Evolutionary conservation across 2,888 invertebrate species (phyloP).

Genomic region (Congeria kusceri): DNA sequence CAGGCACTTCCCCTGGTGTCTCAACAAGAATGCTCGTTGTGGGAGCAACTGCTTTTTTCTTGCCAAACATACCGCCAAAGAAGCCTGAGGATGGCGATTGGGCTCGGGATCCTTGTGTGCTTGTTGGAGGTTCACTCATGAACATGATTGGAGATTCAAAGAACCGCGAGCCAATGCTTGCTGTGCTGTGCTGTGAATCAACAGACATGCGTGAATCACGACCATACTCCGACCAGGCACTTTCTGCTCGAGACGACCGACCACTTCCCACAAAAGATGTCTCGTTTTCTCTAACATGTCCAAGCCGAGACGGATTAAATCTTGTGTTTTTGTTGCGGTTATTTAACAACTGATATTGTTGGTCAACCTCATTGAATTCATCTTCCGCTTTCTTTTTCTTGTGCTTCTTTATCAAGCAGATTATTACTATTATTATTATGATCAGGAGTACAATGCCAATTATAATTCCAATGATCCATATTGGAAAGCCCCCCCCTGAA

Average conservation of each 20-base stretch:
- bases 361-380: background rate
- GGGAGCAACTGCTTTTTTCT: conserved; percentile 14
- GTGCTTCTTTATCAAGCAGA: conserved; percentile 15
- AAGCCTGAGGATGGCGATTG: conserved; percentile 3
- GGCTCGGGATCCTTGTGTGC: conserved; percentile 6
- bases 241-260: background rate
- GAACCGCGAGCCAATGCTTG: conserved; percentile 28
- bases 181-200: conserved; percentile 1
- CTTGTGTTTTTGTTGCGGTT: background rate
- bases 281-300: conserved; percentile 6
- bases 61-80: conserved; percentile 16
- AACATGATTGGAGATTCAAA: conserved; percentile 47
- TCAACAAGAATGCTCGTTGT: conserved; percentile 16
- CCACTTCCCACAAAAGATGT: conserved; percentile 30
- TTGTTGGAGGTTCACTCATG: conserved; percentile 20
- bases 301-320: conserved; percentile 7
- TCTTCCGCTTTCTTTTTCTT: conserved; percentile 12
- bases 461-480: conserved; percentile 21
- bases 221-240: conserved; percentile 25
- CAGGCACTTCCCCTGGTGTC: background rate
- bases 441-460: conserved; percentile 10
- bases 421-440: conserved; percentile 9
- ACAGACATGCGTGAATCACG: conserved; percentile 12
- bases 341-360: background rate
- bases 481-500: conserved; percentile 12